These are phyloP conservation scores for Camponotus fellah DNA, from an alignment of 2,888 invertebrate species.

Conservation along the genomic window DNA sequence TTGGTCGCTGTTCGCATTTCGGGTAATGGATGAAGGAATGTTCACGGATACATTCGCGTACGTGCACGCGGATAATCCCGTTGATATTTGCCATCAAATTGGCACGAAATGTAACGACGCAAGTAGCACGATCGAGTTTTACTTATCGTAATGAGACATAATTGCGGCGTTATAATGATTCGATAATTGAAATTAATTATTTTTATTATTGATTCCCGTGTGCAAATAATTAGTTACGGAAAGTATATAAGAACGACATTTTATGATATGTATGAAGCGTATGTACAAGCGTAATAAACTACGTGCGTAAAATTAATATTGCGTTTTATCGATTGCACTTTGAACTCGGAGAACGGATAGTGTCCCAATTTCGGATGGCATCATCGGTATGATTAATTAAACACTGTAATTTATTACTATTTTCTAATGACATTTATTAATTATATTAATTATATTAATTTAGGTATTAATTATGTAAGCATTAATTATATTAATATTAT, in stretches of 20 bases:
- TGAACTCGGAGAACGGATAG: neutral
- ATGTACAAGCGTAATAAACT: neutral
- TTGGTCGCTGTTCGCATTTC: conserved; percentile 79
- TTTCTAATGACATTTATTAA: neutral
- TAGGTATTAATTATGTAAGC: no score
- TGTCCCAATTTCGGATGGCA: neutral
- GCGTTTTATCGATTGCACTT: conserved; percentile 31
- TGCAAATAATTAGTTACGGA: conserved; percentile 12
- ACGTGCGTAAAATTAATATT: neutral
- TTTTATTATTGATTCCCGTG: neutral
- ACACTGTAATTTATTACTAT: neutral
- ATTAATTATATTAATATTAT: no score
- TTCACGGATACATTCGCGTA: conserved; percentile 33
- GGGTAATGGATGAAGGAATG: conserved; percentile 84
- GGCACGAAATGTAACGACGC: neutral
- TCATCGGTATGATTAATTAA: conserved; percentile 12
- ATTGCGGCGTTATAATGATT: conserved; percentile 3
- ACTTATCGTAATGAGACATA: conserved; percentile 5
- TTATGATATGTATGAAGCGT: neutral
- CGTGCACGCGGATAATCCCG: conserved; percentile 2
- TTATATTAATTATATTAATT: no score
- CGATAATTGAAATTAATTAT: conserved; percentile 36
- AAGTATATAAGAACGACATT: neutral
- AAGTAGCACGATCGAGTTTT: neutral
- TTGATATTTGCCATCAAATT: conserved; percentile 26